These are phyloP conservation scores for Mastomys natalensis DNA, from an alignment of 2,113 vertebrate genomes.

Conservation along the genomic window DNA sequence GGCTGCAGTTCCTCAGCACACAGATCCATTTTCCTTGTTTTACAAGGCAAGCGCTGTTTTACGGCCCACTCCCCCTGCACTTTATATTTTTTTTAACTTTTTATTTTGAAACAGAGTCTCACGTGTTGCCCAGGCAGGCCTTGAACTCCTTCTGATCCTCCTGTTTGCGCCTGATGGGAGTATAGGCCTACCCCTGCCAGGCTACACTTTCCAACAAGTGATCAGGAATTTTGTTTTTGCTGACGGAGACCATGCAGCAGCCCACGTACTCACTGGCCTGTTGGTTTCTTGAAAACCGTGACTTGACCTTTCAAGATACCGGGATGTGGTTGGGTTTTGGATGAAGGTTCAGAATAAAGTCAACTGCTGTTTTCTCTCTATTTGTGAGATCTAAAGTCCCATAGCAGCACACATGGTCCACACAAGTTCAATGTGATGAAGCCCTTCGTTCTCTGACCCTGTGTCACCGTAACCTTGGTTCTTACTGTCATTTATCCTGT, in stretches of 20 bases:
- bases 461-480: neutral
- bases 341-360: constrained; percentile 2
- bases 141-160: neutral
- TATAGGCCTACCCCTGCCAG: neutral
- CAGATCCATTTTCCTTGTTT: neutral
- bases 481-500: neutral
- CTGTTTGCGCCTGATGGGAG: neutral
- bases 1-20: neutral
- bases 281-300: neutral
- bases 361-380: neutral
- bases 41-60: neutral
- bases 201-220: neutral
- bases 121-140: neutral
- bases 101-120: neutral
- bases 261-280: neutral
- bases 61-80: no score
- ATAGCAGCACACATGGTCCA: neutral
- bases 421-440: neutral
- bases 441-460: neutral
- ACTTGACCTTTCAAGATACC: neutral
- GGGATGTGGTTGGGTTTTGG: neutral
- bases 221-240: neutral
- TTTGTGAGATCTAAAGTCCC: neutral
- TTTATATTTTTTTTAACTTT: neutral
- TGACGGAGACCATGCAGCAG: neutral